These are phyloP conservation scores for Lepidochrysops patricia DNA, from an alignment of 2,888 invertebrate species.

Conservation along the genomic window DNA sequence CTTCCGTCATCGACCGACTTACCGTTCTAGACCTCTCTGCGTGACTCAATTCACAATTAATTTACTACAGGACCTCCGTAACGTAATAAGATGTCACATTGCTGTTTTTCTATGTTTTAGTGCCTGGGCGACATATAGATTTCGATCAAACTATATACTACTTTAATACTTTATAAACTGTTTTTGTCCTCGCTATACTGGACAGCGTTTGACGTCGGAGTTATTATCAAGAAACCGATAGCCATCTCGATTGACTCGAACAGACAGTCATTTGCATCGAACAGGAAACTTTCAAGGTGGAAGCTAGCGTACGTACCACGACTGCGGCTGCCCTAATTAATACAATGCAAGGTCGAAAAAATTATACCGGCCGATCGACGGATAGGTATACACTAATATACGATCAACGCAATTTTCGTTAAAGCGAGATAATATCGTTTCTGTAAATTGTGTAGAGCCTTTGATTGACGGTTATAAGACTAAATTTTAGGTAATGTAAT, in stretches of 20 bases:
- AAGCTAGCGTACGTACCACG: not conserved
- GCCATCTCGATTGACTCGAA: not conserved
- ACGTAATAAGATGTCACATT: not conserved
- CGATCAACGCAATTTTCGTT: conserved; percentile 22
- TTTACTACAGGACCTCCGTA: not conserved
- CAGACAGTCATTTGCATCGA: conserved; percentile 12
- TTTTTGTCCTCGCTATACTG: too few relatives aligned
- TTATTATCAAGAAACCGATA: not conserved
- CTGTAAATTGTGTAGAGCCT: too few relatives aligned
- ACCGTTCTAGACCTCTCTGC: not conserved
- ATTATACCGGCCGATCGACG: conserved; percentile 24
- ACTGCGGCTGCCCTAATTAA: conserved; percentile 12
- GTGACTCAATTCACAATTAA: not conserved
- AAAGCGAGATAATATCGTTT: too few relatives aligned
- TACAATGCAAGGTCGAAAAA: conserved; percentile 19
- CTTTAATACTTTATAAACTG: too few relatives aligned
- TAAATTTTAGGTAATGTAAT: too few relatives aligned
- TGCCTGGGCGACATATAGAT: too few relatives aligned
- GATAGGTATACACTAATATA: not conserved
- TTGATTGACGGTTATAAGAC: too few relatives aligned
- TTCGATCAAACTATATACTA: too few relatives aligned
- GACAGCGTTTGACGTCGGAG: not conserved
- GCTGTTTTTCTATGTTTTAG: not conserved
- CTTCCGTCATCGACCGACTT: conserved; percentile 7
- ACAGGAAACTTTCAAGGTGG: conserved; percentile 16